A percentile compares a stretch with the other conserved stretches of the same genome.
These are phyloP conservation scores for Hyla sarda DNA, from an alignment of 2,113 vertebrate genomes.

Conservation along the genomic window DNA sequence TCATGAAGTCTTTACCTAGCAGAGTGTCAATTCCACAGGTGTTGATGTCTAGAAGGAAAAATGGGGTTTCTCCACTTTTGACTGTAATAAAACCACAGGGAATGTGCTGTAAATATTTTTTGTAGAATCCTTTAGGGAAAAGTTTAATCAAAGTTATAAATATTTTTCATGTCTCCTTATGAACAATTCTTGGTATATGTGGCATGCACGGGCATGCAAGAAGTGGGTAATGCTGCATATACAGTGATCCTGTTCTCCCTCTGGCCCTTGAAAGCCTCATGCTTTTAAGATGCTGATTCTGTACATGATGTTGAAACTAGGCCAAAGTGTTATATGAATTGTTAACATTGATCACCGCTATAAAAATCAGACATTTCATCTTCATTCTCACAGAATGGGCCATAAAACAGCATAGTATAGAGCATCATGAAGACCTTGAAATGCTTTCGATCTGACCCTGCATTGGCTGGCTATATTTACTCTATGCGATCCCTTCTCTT, in stretches of 20 bases:
- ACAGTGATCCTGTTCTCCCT: neutral
- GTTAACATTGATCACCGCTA: conserved; percentile 37
- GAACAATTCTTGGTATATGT: neutral
- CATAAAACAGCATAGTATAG: conserved; percentile 26
- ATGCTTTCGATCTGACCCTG: neutral
- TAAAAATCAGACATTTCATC: conserved; percentile 10
- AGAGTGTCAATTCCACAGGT: neutral
- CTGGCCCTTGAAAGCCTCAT: neutral
- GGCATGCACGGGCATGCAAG: neutral
- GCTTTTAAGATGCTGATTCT: conserved; percentile 9
- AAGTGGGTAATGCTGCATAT: neutral
- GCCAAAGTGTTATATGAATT: conserved; percentile 7
- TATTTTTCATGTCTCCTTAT: neutral
- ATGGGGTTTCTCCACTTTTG: conserved; percentile 3
- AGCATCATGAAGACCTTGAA: conserved; percentile 7
- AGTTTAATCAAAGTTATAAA: neutral
- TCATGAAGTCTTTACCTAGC: conserved; percentile 12
- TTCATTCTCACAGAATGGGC: conserved; percentile 3
- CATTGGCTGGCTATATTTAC: neutral
- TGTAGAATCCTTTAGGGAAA: neutral
- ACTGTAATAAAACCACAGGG: neutral
- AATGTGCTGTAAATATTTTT: neutral
- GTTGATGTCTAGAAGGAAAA: neutral
- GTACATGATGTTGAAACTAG: conserved; percentile 3
- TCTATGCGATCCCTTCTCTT: neutral